Evolutionary conservation across 1,140 invertebrate genomes (phyloP), one percentile per base, ranked within the genome.

Genomic region (Nautilus pompilius): DNA sequence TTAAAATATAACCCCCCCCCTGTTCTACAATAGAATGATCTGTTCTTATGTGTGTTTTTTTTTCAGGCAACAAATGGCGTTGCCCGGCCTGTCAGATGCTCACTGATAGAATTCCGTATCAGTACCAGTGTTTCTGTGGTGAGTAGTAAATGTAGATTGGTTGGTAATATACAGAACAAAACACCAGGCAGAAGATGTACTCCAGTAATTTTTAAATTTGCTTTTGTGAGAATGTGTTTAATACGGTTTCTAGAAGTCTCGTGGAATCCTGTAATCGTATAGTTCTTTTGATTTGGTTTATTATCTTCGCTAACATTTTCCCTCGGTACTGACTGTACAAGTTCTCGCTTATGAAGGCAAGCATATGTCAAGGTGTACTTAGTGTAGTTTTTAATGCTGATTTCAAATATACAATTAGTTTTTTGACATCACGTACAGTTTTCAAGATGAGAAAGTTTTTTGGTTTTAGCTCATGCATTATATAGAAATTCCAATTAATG

Each of bases 41-140:
- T n/a, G n/a, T n/a, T n/a, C n/a, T n/a, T n/a, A n/a, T n/a, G n/a
- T n/a, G n/a, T n/a, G n/a, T 55, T 58, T 8, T 51, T 32, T 28
- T 67, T 58, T 17, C 62, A 68, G 71, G 63, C 77, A 55, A 79
- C 87, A 89, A 91, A 51, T 98, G 95, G 95, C 87, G 94, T 22
- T 98, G 95, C 79, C 95, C 95, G 22, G 74, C 75, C 3, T 83
- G 82, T 65, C 80, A 83, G 63, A 79, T 77, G 36, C 63, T 70
- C 2, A 61, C 58, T 48, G 59, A 66, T 3, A 62, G 66, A 30
- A 63, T 77, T 36, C 82, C 81, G 1, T 73, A 73, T 54, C 75
- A 80, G 53, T 83, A 83, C 49, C 64, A 66, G n/a, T 83, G 82
- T 72, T 83, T 82, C 63, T 83, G 82, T 75, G 76, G 82, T 71